Evolutionary conservation across 2,797 vertebrate species (phyloP).

Genomic region (Diplodus puntazzo): DNA sequence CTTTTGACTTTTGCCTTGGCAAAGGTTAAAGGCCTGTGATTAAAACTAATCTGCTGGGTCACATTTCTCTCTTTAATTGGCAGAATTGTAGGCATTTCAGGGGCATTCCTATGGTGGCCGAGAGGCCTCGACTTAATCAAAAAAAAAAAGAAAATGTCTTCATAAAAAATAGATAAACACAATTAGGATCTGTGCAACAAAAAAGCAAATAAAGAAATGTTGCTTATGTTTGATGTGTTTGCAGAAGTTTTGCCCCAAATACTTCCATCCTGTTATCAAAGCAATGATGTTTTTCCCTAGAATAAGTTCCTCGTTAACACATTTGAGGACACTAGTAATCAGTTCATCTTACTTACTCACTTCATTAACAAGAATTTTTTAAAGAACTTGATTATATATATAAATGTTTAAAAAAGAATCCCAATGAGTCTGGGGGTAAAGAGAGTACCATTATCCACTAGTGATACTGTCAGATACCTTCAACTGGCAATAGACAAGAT

Average conservation of each 20-base stretch:
- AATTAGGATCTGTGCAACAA: neutral
- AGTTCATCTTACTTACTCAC: too few relatives aligned
- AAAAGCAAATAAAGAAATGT: neutral
- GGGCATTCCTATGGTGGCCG: conserved; percentile 6
- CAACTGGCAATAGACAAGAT: too few relatives aligned
- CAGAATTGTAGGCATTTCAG: neutral
- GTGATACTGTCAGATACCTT: too few relatives aligned
- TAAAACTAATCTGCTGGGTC: conserved; percentile 66
- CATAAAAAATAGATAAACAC: neutral
- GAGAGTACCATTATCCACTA: too few relatives aligned
- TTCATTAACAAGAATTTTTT: neutral
- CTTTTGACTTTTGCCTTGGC: conserved; percentile 57
- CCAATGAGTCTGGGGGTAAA: too few relatives aligned
- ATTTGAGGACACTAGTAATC: neutral
- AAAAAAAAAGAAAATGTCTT: neutral
- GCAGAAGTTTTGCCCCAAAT: neutral
- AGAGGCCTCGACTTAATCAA: conserved; percentile 6
- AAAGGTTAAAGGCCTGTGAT: conserved; percentile 67
- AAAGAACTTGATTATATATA: too few relatives aligned
- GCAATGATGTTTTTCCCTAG: neutral
- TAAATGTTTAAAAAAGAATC: too few relatives aligned
- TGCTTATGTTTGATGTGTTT: neutral
- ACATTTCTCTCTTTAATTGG: conserved; percentile 57
- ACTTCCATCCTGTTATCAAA: neutral
- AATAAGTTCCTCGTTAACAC: neutral